Evolutionary conservation across 2,113 vertebrate genomes (phyloP), one percentile per base, ranked within the genome.

Genomic region (Halcyon senegalensis): DNA sequence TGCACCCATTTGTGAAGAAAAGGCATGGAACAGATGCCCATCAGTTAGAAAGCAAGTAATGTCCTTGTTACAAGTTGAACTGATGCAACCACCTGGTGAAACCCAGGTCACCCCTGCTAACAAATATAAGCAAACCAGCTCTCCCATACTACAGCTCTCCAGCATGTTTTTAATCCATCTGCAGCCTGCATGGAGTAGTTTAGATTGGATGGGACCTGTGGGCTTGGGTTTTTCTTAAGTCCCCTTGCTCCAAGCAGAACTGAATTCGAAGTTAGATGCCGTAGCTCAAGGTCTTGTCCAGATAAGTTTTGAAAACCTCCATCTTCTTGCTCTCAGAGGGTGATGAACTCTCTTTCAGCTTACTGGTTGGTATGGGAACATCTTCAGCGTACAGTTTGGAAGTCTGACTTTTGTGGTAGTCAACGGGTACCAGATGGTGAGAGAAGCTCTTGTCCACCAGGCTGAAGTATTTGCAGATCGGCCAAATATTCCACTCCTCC

Each of bases 341-440:
- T 2, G 2, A n/a, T 56, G 56, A 80, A 25, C 58, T 95, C 53
- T 96, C 69, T 95, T 97, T 53, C 98, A 99, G 99, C 96, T 98
- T 2, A 98, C 97, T 9, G 96, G 97, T 81, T 96, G 35, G 67
- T 99, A 99, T 1, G 98, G 99, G 87, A 98, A 99, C 78, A 72
- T 99, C 85, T 98, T 98, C 92, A 98, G 98, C 6, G 44, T 99
- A 58, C 94, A 98, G 55, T 83, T 99, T 56, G 98, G 99, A 37
- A 72, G 87, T 12, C 37, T 98, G 60, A 96, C 97, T 84, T 92
- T 97, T 9, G 98, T 99, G 83, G 78, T 98, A 75, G 74, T 99
- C 84, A 98, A 94, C 0, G 98, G 99, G 25, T 98, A 98, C 90
- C 98, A 98, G 87, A 98, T 98, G 98, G 98, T 99, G 94, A 99